phyloP scores from a whole-genome alignment of 2,888 invertebrate species.

The Harpagoxenus sublaevis region DNA sequence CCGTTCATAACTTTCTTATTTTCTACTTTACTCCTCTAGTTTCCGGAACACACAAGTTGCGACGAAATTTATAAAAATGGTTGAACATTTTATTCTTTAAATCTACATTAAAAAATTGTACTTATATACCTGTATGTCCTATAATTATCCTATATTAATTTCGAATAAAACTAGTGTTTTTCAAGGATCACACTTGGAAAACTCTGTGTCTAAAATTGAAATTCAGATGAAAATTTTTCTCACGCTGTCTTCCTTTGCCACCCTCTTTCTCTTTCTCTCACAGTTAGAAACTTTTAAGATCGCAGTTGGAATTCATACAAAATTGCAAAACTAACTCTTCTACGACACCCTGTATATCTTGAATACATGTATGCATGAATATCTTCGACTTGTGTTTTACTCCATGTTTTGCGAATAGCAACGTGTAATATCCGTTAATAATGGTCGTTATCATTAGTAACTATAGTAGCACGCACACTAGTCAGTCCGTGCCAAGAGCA shows the following conservation, averaged over 20 bases:
- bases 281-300: neutral
- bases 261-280: neutral
- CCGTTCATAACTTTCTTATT: neutral
- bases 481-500: neutral
- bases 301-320: neutral
- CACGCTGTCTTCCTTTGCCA: no score
- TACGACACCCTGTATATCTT: neutral
- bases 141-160: neutral
- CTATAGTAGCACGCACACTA: conserved; percentile 3
- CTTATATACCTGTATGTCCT: neutral
- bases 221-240: neutral
- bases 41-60: neutral
- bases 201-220: neutral
- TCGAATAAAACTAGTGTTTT: neutral
- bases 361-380: neutral
- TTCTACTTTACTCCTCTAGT: neutral
- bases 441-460: conserved; percentile 15
- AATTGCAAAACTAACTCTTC: neutral
- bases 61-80: neutral
- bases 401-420: neutral
- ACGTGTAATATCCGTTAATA: conserved; percentile 7
- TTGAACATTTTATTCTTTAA: neutral
- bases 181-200: neutral
- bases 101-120: neutral
- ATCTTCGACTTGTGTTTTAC: neutral